Percentiles rank a stretch among this genome's conserved stretches.
phyloP scores from a whole-genome alignment of 2,888 invertebrate genomes.

The Stenolophus ochropezus region DNA sequence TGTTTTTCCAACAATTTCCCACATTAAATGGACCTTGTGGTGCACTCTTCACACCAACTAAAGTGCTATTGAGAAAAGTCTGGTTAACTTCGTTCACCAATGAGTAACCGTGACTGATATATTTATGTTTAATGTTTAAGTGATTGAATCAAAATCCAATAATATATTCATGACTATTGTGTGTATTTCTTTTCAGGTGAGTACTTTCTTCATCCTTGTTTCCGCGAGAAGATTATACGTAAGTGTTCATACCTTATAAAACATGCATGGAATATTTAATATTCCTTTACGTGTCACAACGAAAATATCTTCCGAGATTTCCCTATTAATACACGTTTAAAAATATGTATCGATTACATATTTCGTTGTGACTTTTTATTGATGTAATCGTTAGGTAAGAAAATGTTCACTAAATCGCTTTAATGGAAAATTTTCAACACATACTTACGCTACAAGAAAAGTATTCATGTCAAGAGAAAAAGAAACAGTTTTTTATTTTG shows the following conservation, averaged over 20 bases:
- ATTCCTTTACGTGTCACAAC: neutral
- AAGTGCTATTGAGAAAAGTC: no score
- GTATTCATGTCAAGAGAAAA: constrained; percentile 20
- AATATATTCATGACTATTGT: neutral
- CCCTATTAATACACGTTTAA: constrained; percentile 1
- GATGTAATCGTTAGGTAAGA: constrained; percentile 25
- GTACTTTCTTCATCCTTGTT: neutral
- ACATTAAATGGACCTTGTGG: no score
- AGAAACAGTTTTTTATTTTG: constrained; percentile 23
- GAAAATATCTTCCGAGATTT: neutral
- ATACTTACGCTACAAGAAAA: constrained; percentile 2
- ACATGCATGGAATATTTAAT: constrained; percentile 15
- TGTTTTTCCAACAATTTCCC: no score
- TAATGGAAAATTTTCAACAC: constrained; percentile 31
- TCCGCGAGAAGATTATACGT: neutral
- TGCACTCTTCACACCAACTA: no score
- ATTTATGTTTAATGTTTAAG: no score
- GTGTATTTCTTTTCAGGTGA: constrained; percentile 25
- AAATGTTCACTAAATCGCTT: constrained; percentile 7
- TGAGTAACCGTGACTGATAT: no score
- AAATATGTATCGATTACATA: constrained; percentile 23
- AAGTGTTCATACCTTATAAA: constrained; percentile 7
- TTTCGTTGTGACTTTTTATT: constrained; percentile 21
- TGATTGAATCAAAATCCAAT: no score
- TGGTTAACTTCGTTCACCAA: no score